Conservation (phyloP, 2,113 vertebrate genomes). For the Corydoras maculifer region DNA sequence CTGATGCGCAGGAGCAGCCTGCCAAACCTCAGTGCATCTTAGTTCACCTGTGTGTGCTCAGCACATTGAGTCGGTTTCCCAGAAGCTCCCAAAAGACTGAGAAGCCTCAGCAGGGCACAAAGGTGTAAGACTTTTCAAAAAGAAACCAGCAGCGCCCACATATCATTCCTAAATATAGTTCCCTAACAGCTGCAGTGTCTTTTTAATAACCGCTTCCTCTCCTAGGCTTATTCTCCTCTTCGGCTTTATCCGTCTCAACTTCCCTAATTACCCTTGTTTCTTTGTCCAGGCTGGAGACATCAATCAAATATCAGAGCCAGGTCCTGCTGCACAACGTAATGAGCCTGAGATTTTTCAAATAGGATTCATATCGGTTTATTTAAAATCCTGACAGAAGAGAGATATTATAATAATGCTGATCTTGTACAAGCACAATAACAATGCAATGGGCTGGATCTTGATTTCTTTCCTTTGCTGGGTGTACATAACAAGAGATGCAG, state of each 20-base stretch:
- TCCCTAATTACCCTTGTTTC: slow-evolving; percentile 1
- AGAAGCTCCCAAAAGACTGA: slow-evolving; percentile 4
- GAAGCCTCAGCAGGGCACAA: slow-evolving; percentile 19
- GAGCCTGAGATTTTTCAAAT: too few species aligned
- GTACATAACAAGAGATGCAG: too few species aligned
- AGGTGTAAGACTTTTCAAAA: slow-evolving; percentile 36
- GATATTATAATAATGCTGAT: too few species aligned
- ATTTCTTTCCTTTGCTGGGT: too few species aligned
- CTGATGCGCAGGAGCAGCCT: background rate
- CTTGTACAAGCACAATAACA: too few species aligned
- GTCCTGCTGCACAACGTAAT: too few species aligned
- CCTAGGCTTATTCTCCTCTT: background rate
- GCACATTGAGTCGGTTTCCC: slow-evolving; percentile 1
- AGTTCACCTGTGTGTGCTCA: slow-evolving; percentile 6
- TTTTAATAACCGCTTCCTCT: slow-evolving; percentile 23
- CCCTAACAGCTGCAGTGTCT: slow-evolving; percentile 40
- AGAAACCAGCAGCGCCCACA: slow-evolving; percentile 51
- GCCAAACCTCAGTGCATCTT: background rate
- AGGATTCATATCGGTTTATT: too few species aligned
- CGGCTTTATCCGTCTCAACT: slow-evolving; percentile 7
- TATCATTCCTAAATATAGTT: slow-evolving; percentile 52
- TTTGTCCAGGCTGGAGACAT: slow-evolving; percentile 24
- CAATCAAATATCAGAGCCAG: background rate
- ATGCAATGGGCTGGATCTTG: too few species aligned
- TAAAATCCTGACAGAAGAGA: too few species aligned